Evolutionary conservation across 1,140 invertebrate genomes (phyloP).

Genomic region (Drosophila mauritiana): DNA sequence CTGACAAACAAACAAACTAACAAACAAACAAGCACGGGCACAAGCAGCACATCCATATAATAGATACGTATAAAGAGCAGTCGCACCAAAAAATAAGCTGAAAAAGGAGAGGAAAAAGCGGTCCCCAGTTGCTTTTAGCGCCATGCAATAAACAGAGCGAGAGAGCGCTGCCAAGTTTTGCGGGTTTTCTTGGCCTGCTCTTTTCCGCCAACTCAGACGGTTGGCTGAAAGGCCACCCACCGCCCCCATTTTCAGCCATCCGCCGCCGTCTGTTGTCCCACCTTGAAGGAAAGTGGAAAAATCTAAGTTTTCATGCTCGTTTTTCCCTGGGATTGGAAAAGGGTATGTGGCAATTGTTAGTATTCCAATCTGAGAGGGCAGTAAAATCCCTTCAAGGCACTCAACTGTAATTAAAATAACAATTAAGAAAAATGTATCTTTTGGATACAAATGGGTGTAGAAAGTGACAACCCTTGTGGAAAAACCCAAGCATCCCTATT

Average conservation of each 20-base stretch:
- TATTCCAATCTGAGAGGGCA: neutral
- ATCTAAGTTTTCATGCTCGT: conserved; percentile 47
- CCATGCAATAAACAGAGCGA: conserved; percentile 73
- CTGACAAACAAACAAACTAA: neutral
- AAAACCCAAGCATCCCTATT: neutral
- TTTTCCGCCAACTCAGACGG: conserved; percentile 19
- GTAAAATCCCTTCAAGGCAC: neutral
- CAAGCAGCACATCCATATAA: conserved; percentile 27
- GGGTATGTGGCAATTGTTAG: conserved; percentile 22
- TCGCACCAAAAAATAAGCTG: conserved; percentile 4
- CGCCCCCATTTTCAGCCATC: neutral
- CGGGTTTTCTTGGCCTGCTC: conserved; percentile 54
- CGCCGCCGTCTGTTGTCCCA: conserved; percentile 35
- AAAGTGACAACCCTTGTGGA: no score
- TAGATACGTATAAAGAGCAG: conserved; percentile 40
- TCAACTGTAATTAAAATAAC: no score
- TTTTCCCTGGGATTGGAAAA: conserved; percentile 4
- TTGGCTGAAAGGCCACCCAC: conserved; percentile 4
- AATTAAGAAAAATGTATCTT: neutral
- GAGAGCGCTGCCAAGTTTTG: conserved; percentile 68
- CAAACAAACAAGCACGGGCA: conserved; percentile 25
- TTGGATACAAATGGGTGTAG: neutral
- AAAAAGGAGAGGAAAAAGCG: conserved; percentile 49
- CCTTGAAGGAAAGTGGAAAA: conserved; percentile 68
- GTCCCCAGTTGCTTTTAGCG: conserved; percentile 74